Percentiles rank a stretch among this genome's conserved stretches.
Conservation (phyloP, 2,888 invertebrate species). For the Anagyrus pseudococci region DNA sequence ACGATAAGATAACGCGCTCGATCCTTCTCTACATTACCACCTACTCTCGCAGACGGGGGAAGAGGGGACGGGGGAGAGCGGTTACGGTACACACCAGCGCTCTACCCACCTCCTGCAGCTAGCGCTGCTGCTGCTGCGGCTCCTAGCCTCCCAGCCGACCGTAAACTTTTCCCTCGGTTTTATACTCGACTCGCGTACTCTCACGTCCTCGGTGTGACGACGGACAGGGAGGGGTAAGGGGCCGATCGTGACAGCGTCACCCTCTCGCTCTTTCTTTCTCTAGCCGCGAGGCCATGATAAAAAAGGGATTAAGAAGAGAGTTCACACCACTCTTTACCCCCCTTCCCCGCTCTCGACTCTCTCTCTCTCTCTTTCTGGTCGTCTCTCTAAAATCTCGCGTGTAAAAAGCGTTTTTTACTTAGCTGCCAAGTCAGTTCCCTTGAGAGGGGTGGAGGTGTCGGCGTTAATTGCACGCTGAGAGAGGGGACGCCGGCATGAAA, state of each 20-base stretch:
- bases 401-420: constrained; percentile 29
- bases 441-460: constrained; percentile 1
- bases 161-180: constrained; percentile 37
- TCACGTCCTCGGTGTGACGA: constrained; percentile 20
- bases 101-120: too few species aligned
- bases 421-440: background rate
- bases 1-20: constrained; percentile 51
- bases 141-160: constrained; percentile 11
- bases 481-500: constrained; percentile 9
- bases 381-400: constrained; percentile 30
- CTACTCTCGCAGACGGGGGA: constrained; percentile 42
- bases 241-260: too few species aligned
- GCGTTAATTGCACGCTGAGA: constrained; percentile 26
- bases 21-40: constrained; percentile 45
- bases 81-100: background rate
- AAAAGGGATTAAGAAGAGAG: constrained; percentile 35
- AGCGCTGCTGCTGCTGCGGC: too few species aligned
- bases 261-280: too few species aligned
- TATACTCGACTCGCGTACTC: constrained; percentile 33
- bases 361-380: too few species aligned
- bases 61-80: background rate
- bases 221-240: too few species aligned
- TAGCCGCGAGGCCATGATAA: constrained; percentile 29
- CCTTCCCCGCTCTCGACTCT: too few species aligned
- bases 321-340: too few species aligned